Conservation (phyloP, 2,113 vertebrate genomes). For the Lota lota region DNA sequence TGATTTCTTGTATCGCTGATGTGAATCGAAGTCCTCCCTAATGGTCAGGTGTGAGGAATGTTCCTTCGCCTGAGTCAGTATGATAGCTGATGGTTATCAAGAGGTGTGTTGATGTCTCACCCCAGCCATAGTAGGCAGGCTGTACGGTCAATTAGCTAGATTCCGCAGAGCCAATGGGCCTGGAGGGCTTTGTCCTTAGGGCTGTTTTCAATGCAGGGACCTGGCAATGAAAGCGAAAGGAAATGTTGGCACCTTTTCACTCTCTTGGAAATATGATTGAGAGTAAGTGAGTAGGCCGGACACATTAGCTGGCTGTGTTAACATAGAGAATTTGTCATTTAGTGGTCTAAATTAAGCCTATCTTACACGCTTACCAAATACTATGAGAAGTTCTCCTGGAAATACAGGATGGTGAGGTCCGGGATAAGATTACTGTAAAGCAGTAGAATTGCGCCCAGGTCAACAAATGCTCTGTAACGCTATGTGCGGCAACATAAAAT, state of each 20-base stretch:
- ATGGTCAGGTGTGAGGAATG: not conserved
- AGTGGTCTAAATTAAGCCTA: conserved; percentile 5
- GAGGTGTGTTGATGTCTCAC: conserved; percentile 32
- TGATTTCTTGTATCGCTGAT: not conserved
- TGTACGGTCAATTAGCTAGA: conserved; percentile 52
- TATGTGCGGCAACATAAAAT: not conserved
- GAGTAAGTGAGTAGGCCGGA: conserved; percentile 22
- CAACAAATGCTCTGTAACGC: not conserved
- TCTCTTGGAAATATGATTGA: conserved; percentile 14
- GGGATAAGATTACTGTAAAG: not conserved
- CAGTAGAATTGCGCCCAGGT: not conserved
- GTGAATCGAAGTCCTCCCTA: not conserved
- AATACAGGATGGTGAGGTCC: conserved; percentile 13
- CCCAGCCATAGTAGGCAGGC: conserved; percentile 45
- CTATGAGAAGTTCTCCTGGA: conserved; percentile 28
- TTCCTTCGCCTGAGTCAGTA: conserved; percentile 24
- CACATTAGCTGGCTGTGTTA: conserved; percentile 21
- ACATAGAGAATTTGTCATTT: conserved; percentile 25
- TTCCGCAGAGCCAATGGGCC: conserved; percentile 59
- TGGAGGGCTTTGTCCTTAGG: conserved; percentile 59
- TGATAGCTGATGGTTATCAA: conserved; percentile 37
- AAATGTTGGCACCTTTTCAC: conserved; percentile 47
- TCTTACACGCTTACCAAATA: too few species aligned
- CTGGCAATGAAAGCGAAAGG: conserved; percentile 33
- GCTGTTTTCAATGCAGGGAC: conserved; percentile 62